Conservation (phyloP, 2,113 vertebrate species). For the Elaphurus davidianus region DNA sequence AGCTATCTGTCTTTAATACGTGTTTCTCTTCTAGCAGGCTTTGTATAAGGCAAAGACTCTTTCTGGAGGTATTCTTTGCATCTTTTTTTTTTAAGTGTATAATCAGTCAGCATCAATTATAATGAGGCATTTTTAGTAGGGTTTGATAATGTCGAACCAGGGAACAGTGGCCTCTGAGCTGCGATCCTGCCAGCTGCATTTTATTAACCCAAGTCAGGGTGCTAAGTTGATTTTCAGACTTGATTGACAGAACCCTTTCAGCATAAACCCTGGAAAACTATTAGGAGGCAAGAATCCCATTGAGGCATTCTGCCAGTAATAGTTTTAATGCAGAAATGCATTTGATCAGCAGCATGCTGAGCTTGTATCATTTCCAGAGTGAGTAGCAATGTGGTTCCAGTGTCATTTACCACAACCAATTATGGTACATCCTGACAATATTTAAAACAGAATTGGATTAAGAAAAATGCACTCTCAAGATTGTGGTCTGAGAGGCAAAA, state of each 20-base stretch:
- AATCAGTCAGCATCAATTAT: constrained; percentile 54
- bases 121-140: constrained; percentile 64
- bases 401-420: constrained; percentile 74
- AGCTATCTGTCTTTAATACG: constrained; percentile 30
- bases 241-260: constrained; percentile 81
- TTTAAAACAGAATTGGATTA: constrained; percentile 73
- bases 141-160: constrained; percentile 65
- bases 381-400: constrained; percentile 69
- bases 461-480: constrained; percentile 67
- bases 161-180: constrained; percentile 49
- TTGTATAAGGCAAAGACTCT: constrained; percentile 29
- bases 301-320: constrained; percentile 47
- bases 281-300: constrained; percentile 48
- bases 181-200: constrained; percentile 65
- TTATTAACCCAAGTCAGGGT: constrained; percentile 76
- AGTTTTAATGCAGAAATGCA: constrained; percentile 68
- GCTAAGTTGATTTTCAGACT: constrained; percentile 75
- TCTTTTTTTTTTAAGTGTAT: background rate
- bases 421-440: constrained; percentile 66
- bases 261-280: constrained; percentile 56
- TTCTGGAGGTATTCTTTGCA: constrained; percentile 45
- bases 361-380: constrained; percentile 65
- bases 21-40: constrained; percentile 20
- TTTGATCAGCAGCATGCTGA: constrained; percentile 57
- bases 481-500: constrained; percentile 65